A percentile compares a stretch with the other conserved stretches of the same genome.
phyloP scores from a whole-genome alignment of 2,888 invertebrate genomes.

The Buathra laborator region DNA sequence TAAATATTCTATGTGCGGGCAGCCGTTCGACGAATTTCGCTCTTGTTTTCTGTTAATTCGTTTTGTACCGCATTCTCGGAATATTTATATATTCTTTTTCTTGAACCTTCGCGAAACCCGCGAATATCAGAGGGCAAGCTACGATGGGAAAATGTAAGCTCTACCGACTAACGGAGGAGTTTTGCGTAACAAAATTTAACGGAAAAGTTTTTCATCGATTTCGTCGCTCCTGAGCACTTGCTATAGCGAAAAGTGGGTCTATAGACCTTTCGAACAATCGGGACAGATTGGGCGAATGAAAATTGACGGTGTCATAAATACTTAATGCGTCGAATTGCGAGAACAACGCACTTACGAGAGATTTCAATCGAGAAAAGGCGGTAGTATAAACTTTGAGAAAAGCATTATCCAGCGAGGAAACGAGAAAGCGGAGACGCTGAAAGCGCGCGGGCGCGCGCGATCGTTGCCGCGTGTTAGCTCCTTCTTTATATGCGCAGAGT shows the following conservation, averaged over 20 bases:
- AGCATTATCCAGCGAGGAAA: conserved; percentile 2
- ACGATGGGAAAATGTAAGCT: no score
- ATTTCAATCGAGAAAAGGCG: conserved; percentile 67
- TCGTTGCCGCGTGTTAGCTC: conserved; percentile 4
- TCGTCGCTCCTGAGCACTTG: background rate
- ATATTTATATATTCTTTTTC: background rate
- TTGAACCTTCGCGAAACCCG: no score
- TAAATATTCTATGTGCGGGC: background rate
- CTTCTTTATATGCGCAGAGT: background rate
- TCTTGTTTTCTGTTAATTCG: background rate
- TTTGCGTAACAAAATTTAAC: background rate
- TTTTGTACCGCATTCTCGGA: background rate
- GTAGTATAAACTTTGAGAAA: conserved; percentile 27
- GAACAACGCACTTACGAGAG: conserved; percentile 60
- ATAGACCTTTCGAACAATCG: background rate
- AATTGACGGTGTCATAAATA: conserved; percentile 36
- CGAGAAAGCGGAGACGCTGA: background rate
- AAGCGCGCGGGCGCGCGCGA: background rate
- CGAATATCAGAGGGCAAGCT: no score
- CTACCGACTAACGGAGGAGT: no score
- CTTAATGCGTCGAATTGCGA: conserved; percentile 30
- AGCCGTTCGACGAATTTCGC: background rate
- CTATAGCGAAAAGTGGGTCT: background rate
- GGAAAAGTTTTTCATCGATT: background rate
- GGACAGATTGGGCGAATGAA: conserved; percentile 42